phyloP scores from a whole-genome alignment of 2,797 vertebrate genomes.

The Acanthis flammea region DNA sequence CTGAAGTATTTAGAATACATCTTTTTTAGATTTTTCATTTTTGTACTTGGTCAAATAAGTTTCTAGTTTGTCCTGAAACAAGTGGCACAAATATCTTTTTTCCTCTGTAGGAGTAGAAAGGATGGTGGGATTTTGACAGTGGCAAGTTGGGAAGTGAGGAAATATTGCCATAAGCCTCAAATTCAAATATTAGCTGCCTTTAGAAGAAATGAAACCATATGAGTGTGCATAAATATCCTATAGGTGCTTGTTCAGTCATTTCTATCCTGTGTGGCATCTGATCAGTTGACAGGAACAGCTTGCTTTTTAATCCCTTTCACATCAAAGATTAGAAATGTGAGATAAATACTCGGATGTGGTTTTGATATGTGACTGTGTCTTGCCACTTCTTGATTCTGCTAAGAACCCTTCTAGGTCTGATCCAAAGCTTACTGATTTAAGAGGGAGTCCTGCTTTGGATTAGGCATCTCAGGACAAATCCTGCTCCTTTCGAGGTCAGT shows the following conservation, averaged over 20 bases:
- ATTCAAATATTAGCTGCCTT: background rate
- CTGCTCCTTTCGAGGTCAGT: background rate
- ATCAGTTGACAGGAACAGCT: background rate
- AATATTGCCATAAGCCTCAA: background rate
- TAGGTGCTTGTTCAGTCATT: background rate
- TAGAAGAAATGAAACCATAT: background rate
- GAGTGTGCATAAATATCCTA: background rate
- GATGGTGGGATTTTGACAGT: background rate
- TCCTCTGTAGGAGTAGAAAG: background rate
- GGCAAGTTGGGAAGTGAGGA: background rate
- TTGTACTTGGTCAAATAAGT: background rate
- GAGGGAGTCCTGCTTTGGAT: background rate
- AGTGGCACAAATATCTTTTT: background rate
- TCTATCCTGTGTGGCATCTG: background rate
- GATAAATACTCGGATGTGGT: background rate
- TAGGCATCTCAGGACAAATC: background rate
- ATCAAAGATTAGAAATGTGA: slow-evolving; percentile 1
- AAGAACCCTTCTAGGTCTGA: slow-evolving; percentile 6
- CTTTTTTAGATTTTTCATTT: background rate
- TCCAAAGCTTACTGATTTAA: slow-evolving; percentile 33
- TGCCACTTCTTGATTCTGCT: background rate
- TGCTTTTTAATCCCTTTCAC: slow-evolving; percentile 13
- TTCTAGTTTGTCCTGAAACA: background rate
- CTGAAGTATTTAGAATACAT: background rate
- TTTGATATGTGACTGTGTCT: background rate